Evolutionary conservation across 2,797 vertebrate genomes (phyloP), one percentile per base, ranked within the genome.

Genomic region (Arctocebus calabarensis): DNA sequence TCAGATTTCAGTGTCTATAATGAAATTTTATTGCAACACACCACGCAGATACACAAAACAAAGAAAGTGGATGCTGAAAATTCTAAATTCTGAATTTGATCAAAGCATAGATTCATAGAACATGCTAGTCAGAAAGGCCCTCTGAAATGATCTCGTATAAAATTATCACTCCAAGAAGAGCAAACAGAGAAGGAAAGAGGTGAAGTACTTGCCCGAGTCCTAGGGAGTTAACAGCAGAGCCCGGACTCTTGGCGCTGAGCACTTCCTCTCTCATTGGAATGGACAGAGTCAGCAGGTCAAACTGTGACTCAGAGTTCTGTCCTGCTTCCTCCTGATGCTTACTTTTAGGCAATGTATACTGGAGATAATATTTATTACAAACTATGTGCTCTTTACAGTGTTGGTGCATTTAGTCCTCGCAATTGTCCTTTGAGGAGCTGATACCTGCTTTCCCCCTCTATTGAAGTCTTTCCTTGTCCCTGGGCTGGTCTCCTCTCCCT

Each of bases 1-100:
- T 93, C 37, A 91, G 86, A 91, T 93, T 84, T 87, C 37, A 81
- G 27, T 70, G 13, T 73, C 32, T 40, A 77, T 82, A 90, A 91
- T 91, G 77, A 93, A 94, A 93, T 75, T 81, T 79, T 61, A 91
- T 85, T 45, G 11, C 25, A 43, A 55, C n/a, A 25, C 23, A 55
- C 32, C 37, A 64, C 34, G 64, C 1, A 68, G 14, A 62, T 40
- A 59, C 55, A 5, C 14, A 16, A 23, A 59, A 25, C 32, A 55
- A 55, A 48, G 52, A 34, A 48, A 81, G 59, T 23, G 37, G 40
- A 96, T 52, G 57, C 32, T 86, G 57, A 71, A 94, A 74, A 70
- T 90, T 75, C 45, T 7, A 84, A 84, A 93, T 77, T 93, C 45
- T 70, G 40, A 94, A 82, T 91, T 81, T 86, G 34, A 68, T 1